Base-by-base conservation (phyloP, 2,888 invertebrate genomes). In the Calliphora vomitoria region DNA sequence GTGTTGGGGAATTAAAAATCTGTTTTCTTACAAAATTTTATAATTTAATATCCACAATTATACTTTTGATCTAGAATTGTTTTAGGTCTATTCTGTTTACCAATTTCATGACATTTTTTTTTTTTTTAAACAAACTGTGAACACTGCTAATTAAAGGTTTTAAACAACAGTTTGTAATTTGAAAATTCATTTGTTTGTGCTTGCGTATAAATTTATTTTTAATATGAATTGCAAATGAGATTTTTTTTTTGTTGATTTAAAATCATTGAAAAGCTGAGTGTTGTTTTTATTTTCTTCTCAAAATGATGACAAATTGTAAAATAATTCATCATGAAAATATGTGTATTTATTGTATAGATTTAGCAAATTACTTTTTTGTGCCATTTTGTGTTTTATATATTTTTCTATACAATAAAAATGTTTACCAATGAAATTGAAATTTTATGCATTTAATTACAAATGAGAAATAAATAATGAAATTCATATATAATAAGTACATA, bases 291-390 rank as follows among this genome's bases (percentile, higher is more conserved):
- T 41, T n/a, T 64, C 35, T 62, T 64, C 35, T 20, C 47, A n/a
- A 76, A 50, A 64, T 80, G 20, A 80, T 80, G 69, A 72, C 44
- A 74, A 82, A 68, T 58, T 75, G 31, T 25, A 68, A 75, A 68
- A 47, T 20, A 69, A 69, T 47, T 79, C 35, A 41, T 53, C 20
- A 38, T 18, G 20, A 53, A 76, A 62, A 76, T 18, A 41, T 13
- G 35, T 58, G 58, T 58, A n/a, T 4, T 50, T n/a, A 50, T 50
- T 74, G 10, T 74, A 11, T 72, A n/a, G n/a, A 31, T 60, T 74
- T 47, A 44, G 58, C 13, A 58, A 58, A 31, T 25, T 31, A 55
- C 18, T 55, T 55, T 55, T 72, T 11, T 55, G 3, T 38, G n/a
- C n/a, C n/a, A n/a, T n/a, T n/a, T n/a, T n/a, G n/a, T n/a, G n/a